Base-by-base conservation (phyloP, 1,140 invertebrate species). In the Drosophila burlai region DNA sequence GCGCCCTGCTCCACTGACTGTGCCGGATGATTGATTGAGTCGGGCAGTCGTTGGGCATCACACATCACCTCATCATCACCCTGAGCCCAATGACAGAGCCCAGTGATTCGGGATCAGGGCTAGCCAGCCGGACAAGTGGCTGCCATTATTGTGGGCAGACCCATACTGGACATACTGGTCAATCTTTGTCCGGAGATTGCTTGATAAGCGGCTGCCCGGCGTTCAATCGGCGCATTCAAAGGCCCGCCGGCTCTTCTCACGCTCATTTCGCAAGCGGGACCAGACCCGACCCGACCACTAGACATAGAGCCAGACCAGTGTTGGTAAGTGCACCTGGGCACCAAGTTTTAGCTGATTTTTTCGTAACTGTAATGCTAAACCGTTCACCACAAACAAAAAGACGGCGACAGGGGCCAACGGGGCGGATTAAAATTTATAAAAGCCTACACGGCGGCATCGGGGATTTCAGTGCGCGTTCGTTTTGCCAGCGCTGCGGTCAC, bases 341-440 rank as follows among this genome's bases (percentile, higher is more conserved):
- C 24, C 24, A 24, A 24, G 66, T 45, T 42, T 58, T 31, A 34
- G 18, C 10, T 58, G 54, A 57, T 16, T 50, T 71, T 59, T 55
- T 49, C 49, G 62, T 81, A 64, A 60, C 59, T 89, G 84, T 81
- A 89, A 89, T 84, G 65, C 40, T 76, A 89, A 76, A 89, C 81
- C 85, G n/a, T 57, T 73, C 47, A 81, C 82, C 82, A 63, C 83
- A 86, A 67, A 45, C 83, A 68, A 60, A 45, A 54, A 6, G 42
- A 29, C 16, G 55, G 42, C 45, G 3, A 16, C n/a, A 7, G 8
- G 52, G 8, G 31, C 26, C 54, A 63, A 58, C 59, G 59, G 78
- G 73, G 75, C 61, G 64, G 29, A 58, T 46, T 21, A 60, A 84
- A 87, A 80, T 80, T 90, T 81, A 90, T 90, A 90, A 82, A 90